Evolutionary conservation across 2,113 vertebrate genomes (phyloP).

Genomic region (Macroglossus sobrinus): DNA sequence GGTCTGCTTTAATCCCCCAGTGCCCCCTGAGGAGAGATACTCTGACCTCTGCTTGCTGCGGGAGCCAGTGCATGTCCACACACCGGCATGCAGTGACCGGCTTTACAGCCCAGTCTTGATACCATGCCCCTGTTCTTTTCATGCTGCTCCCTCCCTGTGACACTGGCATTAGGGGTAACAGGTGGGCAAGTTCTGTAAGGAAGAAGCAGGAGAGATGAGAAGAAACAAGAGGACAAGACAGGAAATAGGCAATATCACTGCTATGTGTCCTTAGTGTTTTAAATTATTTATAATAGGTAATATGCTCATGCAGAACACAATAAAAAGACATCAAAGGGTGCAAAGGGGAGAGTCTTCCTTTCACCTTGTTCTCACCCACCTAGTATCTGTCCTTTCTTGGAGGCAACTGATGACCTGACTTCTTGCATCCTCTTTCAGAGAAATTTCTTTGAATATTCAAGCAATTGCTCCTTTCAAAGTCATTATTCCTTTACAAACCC

Average conservation of each 20-base stretch:
- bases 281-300: neutral
- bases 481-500: neutral
- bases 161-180: rapidly evolving
- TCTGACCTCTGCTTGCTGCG: neutral
- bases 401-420: neutral
- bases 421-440: neutral
- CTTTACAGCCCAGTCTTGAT: neutral
- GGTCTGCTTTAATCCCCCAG: neutral
- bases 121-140: neutral
- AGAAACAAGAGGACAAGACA: neutral
- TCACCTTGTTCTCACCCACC: neutral
- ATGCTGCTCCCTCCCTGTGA: neutral
- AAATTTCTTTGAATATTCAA: neutral
- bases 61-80: neutral
- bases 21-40: rapidly evolving
- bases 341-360: neutral
- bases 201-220: neutral
- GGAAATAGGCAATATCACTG: rapidly evolving
- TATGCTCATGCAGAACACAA: neutral
- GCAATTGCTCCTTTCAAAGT: neutral
- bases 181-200: neutral
- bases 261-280: neutral
- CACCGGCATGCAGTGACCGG: rapidly evolving
- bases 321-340: neutral
- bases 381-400: neutral